phyloP scores from a whole-genome alignment of 2,888 invertebrate species.

The Ptilodon capucinus region DNA sequence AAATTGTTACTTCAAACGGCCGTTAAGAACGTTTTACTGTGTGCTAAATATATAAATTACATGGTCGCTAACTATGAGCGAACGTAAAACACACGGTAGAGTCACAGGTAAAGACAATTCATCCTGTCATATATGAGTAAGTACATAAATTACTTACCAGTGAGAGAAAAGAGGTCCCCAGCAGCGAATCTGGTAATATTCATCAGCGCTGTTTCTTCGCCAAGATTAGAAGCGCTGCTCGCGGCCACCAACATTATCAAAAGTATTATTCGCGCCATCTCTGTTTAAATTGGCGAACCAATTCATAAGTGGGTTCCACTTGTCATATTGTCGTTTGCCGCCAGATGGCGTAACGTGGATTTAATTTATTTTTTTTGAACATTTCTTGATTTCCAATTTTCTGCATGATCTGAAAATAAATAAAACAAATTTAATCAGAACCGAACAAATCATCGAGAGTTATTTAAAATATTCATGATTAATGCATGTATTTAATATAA shows the following conservation, averaged over 20 bases:
- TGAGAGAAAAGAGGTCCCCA: slow-evolving; percentile 83
- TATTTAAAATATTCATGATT: slow-evolving; percentile 17
- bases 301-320: slow-evolving; percentile 17
- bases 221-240: slow-evolving; percentile 36
- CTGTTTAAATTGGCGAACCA: slow-evolving; percentile 22
- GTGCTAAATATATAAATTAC: too few species aligned
- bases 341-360: slow-evolving; percentile 40
- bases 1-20: too few species aligned
- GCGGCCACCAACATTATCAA: slow-evolving; percentile 36
- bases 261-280: slow-evolving; percentile 63
- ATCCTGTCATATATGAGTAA: too few species aligned
- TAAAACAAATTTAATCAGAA: slow-evolving; percentile 10
- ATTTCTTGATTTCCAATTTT: slow-evolving; percentile 18
- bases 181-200: slow-evolving; percentile 83
- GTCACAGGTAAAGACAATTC: too few species aligned
- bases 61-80: too few species aligned
- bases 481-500: slow-evolving; percentile 13
- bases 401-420: slow-evolving; percentile 40
- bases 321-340: slow-evolving; percentile 38
- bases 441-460: not conserved
- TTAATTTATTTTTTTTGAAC: slow-evolving; percentile 23
- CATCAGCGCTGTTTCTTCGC: slow-evolving; percentile 67
- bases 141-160: too few species aligned
- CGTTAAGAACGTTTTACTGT: too few species aligned
- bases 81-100: too few species aligned